Evolutionary conservation across 1,140 invertebrate genomes (phyloP).

Genomic region (Drosophila asahinai): DNA sequence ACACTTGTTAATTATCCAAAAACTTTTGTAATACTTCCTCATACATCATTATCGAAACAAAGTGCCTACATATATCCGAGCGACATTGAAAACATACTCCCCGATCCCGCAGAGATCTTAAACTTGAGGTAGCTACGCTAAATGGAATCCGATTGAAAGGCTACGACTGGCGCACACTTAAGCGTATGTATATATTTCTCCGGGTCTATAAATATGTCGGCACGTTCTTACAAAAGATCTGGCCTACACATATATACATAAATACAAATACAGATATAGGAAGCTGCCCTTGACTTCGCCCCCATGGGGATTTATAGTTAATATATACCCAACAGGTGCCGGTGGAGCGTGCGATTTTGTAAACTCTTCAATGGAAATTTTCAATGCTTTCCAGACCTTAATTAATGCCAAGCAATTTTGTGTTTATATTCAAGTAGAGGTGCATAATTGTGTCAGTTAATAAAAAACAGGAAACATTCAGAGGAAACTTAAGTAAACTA

Average conservation of each 20-base stretch:
- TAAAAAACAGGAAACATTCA: constrained; percentile 19
- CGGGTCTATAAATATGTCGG: constrained; percentile 50
- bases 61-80: constrained; percentile 6
- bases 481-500: constrained; percentile 28
- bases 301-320: constrained; percentile 11
- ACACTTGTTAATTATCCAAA: neutral
- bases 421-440: constrained; percentile 20
- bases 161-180: constrained; percentile 20
- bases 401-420: constrained; percentile 3
- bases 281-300: constrained; percentile 64
- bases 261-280: neutral
- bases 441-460: constrained; percentile 35
- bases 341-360: constrained; percentile 36
- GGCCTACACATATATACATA: constrained; percentile 15
- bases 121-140: constrained; percentile 19
- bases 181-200: constrained; percentile 10
- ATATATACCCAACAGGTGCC: constrained; percentile 51
- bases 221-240: constrained; percentile 51
- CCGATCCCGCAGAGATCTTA: constrained; percentile 21
- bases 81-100: constrained; percentile 32
- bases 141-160: constrained; percentile 38
- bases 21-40: neutral
- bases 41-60: constrained; percentile 13
- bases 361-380: constrained; percentile 16
- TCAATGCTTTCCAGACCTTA: constrained; percentile 15